A percentile compares a stretch with the other conserved stretches of the same genome.
phyloP scores from a whole-genome alignment of 2,113 vertebrate species.

The Percina caprodes region DNA sequence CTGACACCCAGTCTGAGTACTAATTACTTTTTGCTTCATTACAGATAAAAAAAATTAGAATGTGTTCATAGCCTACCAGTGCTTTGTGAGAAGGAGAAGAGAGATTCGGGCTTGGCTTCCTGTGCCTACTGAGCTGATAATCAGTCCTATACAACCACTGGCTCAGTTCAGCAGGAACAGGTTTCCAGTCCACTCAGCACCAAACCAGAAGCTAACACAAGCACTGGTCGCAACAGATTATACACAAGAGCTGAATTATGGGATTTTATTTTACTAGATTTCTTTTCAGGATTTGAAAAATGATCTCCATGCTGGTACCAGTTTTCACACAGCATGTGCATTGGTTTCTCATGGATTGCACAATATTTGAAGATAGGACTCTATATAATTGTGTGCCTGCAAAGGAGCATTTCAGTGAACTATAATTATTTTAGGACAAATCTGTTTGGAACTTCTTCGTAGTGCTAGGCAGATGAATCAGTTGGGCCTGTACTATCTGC shows the following conservation, averaged over 20 bases:
- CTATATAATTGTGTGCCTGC: background rate
- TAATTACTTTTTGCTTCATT: conserved; percentile 32
- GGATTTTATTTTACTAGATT: background rate
- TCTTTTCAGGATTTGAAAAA: background rate
- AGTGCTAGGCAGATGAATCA: background rate
- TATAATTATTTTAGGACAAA: background rate
- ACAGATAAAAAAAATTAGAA: background rate
- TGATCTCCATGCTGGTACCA: background rate
- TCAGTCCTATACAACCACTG: conserved; percentile 97
- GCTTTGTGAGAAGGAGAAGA: conserved; percentile 25
- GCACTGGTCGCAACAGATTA: background rate
- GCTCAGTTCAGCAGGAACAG: conserved; percentile 99
- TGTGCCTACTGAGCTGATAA: conserved; percentile 99
- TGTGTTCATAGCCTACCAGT: background rate
- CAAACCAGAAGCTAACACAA: conserved; percentile 26
- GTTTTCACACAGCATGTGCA: background rate
- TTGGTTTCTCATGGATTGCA: background rate
- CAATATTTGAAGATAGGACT: background rate
- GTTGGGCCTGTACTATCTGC: background rate
- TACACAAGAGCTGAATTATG: background rate
- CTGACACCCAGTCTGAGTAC: conserved; percentile 20
- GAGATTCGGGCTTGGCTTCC: conserved; percentile 90
- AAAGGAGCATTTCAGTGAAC: background rate
- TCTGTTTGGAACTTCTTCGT: background rate
- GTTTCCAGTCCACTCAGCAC: conserved; percentile 92